Evolutionary conservation across 2,113 vertebrate species (phyloP).

Genomic region (Chinchilla lanigera): DNA sequence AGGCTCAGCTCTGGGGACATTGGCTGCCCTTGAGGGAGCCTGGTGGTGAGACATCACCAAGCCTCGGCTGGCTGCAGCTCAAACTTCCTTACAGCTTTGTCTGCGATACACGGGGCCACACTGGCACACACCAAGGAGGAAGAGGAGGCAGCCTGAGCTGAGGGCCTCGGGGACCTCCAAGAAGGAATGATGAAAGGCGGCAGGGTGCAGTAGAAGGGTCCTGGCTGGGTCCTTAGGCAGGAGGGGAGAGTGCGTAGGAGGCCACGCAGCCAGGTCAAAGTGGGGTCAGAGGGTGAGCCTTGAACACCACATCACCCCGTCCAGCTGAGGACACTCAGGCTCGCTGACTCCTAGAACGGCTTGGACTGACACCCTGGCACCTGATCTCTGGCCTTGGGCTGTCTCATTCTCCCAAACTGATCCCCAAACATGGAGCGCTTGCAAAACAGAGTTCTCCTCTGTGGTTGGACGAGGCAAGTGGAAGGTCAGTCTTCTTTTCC

Average conservation of each 20-base stretch:
- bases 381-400: not conserved
- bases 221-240: not conserved
- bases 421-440: conserved; percentile 8
- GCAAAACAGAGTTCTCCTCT: conserved; percentile 39
- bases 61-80: not conserved
- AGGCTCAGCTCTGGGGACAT: conserved; percentile 19
- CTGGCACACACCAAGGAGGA: not conserved
- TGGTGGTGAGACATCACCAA: not conserved
- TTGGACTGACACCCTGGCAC: not conserved
- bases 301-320: not conserved
- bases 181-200: not conserved
- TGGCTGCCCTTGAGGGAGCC: conserved; percentile 62
- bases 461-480: conserved; percentile 18
- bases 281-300: not conserved
- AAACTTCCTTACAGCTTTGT: conserved; percentile 41
- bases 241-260: not conserved
- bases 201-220: not conserved
- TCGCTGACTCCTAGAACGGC: not conserved
- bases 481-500: not conserved
- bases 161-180: not conserved
- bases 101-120: not conserved
- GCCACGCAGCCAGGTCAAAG: not conserved
- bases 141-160: not conserved
- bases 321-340: not conserved
- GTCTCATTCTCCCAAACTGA: conserved; percentile 8